phyloP scores from a whole-genome alignment of 2,797 vertebrate genomes.

The Triplophysa yarkandensis region DNA sequence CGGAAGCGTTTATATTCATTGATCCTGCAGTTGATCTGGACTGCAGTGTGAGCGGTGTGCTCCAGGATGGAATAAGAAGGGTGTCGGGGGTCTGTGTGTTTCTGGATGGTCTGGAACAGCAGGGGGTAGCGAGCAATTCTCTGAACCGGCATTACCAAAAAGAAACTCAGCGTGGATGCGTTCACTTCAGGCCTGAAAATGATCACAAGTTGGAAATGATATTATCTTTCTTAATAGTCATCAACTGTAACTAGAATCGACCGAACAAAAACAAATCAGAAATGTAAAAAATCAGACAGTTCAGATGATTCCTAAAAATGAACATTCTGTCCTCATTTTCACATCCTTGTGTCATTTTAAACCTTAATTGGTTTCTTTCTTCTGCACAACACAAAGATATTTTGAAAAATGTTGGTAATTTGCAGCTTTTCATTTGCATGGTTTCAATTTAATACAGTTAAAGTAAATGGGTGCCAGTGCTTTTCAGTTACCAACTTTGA shows the following conservation, averaged over 20 bases:
- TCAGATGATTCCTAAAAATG: too few species aligned
- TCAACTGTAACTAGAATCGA: neutral
- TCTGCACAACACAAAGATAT: too few species aligned
- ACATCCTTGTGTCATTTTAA: too few species aligned
- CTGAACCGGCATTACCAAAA: slow-evolving; percentile 93
- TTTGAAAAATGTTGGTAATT: too few species aligned
- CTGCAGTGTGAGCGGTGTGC: slow-evolving; percentile 74
- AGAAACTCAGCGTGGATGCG: slow-evolving; percentile 87
- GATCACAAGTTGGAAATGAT: neutral
- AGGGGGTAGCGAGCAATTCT: slow-evolving; percentile 92
- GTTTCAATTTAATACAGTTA: too few species aligned
- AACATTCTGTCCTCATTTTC: too few species aligned
- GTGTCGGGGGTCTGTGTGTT: slow-evolving; percentile 77
- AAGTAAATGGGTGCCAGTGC: too few species aligned
- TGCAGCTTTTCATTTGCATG: too few species aligned
- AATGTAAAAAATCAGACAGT: too few species aligned
- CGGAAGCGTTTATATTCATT: slow-evolving; percentile 94
- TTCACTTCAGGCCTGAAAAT: slow-evolving; percentile 83
- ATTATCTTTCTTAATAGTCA: neutral
- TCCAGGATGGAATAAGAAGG: slow-evolving; percentile 75
- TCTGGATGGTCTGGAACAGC: slow-evolving; percentile 90
- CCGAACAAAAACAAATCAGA: neutral
- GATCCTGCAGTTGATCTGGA: slow-evolving; percentile 87
- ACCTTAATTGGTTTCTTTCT: too few species aligned
- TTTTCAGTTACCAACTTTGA: too few species aligned